Percentiles rank a stretch among this genome's conserved stretches.
Evolutionary conservation across 2,888 invertebrate genomes (phyloP).

Genomic region (Melikaiella ostensackeni): DNA sequence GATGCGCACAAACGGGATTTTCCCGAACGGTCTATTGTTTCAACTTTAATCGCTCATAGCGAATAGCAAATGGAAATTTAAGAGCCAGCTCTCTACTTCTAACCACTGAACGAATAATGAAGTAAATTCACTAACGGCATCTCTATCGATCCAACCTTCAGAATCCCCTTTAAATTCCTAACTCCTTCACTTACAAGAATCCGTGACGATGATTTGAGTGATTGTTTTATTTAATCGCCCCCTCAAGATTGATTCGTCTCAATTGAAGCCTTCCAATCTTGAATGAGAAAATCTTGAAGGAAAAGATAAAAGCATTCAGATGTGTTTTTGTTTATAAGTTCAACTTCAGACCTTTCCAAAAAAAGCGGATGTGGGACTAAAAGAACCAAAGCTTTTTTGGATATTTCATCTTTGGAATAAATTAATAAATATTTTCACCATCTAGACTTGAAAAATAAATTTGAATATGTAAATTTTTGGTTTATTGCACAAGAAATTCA

Average conservation of each 20-base stretch:
- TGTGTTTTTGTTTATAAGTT: background rate
- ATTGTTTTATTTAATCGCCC: slow-evolving; percentile 1
- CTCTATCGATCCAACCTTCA: background rate
- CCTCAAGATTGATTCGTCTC: slow-evolving; percentile 11
- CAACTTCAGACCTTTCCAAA: background rate
- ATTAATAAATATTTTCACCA: background rate
- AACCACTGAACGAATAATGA: slow-evolving; percentile 3
- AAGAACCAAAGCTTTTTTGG: background rate
- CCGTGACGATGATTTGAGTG: slow-evolving; percentile 5
- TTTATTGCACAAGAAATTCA: slow-evolving; percentile 20
- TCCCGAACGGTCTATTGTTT: slow-evolving; percentile 61
- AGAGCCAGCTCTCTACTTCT: slow-evolving; percentile 11
- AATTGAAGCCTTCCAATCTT: slow-evolving; percentile 8
- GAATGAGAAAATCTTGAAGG: background rate
- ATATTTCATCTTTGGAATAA: background rate
- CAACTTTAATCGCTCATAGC: slow-evolving; percentile 58
- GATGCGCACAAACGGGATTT: slow-evolving; percentile 52
- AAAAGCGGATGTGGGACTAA: background rate
- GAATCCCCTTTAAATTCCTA: slow-evolving; percentile 4
- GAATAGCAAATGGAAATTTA: slow-evolving; percentile 53
- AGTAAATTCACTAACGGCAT: slow-evolving; percentile 13
- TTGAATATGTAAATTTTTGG: slow-evolving; percentile 12
- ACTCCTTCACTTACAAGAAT: background rate
- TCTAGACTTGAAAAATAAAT: background rate
- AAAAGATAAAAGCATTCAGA: background rate